Base-by-base conservation (phyloP, 2,888 invertebrate genomes). In the Chirona hameri region DNA sequence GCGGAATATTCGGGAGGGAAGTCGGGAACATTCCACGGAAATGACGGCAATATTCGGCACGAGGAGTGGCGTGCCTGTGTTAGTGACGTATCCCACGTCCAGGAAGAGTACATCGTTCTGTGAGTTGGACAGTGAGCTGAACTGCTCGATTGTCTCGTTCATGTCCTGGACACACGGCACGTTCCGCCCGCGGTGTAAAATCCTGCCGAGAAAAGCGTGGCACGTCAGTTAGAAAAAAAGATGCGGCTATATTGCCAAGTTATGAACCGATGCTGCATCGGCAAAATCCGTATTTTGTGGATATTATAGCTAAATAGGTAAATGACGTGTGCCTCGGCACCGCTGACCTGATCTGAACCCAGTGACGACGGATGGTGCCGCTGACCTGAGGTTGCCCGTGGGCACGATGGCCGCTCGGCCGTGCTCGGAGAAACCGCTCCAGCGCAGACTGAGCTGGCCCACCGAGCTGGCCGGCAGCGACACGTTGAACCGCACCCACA, bases 1-100 rank as follows among this genome's bases (percentile, higher is more conserved):
- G 39, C 39, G 39, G 39, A 39, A 39, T 39, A 39, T 39, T 39
- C 2, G 39, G 39, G 39, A 7, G 39, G 39, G 39, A 7, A 39
- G 39, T 39, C 39, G 39, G 39, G 2, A 39, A 39, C 2, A 39
- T 39, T 39, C 39, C 39, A 39, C 60, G 21, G 3, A 1, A 9
- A 60, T 9, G 60, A 24, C 60, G 60, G 60, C 60, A 60, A 60
- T 9, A 18, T n/a, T 24, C 60, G 24, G n/a, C 24, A 18, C 9
- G 24, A 24, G 60, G 9, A 18, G 9, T 9, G 24, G 21, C 69
- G 29, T 72, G 31, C 72, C 72, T 72, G 72, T 72, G 21, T 72
- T 72, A 18, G 72, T 72, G 72, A 31, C 72, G 15, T 31, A 72
- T n/a, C 72, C 72, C 72, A 72, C 15, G 72, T 72, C 72, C 31